phyloP scores from a whole-genome alignment of 2,888 invertebrate genomes.

The Drosophila picticornis region DNA sequence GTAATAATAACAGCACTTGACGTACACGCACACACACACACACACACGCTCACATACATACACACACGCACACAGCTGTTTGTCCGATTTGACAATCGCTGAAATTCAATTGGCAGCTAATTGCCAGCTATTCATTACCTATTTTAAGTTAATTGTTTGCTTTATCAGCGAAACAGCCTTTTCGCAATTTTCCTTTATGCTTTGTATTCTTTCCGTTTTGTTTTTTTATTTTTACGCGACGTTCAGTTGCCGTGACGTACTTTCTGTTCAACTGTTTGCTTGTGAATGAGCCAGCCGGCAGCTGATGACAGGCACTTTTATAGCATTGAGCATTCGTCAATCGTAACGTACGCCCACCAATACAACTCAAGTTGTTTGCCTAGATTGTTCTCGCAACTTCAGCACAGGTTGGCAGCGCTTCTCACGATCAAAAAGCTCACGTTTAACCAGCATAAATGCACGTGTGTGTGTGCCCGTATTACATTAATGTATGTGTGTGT shows the following conservation, averaged over 20 bases:
- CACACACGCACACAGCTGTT: not conserved
- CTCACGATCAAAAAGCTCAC: not conserved
- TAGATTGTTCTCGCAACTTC: slow-evolving; percentile 56
- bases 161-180: slow-evolving; percentile 40
- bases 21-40: not conserved
- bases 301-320: slow-evolving; percentile 35
- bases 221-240: slow-evolving; percentile 11
- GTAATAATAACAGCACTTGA: slow-evolving; percentile 11
- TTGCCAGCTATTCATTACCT: slow-evolving; percentile 41
- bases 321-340: slow-evolving; percentile 21
- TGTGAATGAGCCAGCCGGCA: slow-evolving; percentile 44
- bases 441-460: not conserved
- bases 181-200: slow-evolving; percentile 31
- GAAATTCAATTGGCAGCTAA: slow-evolving; percentile 31
- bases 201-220: slow-evolving; percentile 5
- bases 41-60: not conserved
- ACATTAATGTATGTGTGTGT: not conserved
- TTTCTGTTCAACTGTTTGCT: slow-evolving; percentile 26
- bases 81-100: slow-evolving; percentile 7
- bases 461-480: not conserved
- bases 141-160: slow-evolving; percentile 37
- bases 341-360: slow-evolving; percentile 33
- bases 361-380: slow-evolving; percentile 24
- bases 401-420: slow-evolving; percentile 16
- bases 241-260: slow-evolving; percentile 7